Percentiles rank a stretch among this genome's conserved stretches.
These are phyloP conservation scores for Tetrax tetrax DNA, from an alignment of 2,113 vertebrate species.

Conservation along the genomic window DNA sequence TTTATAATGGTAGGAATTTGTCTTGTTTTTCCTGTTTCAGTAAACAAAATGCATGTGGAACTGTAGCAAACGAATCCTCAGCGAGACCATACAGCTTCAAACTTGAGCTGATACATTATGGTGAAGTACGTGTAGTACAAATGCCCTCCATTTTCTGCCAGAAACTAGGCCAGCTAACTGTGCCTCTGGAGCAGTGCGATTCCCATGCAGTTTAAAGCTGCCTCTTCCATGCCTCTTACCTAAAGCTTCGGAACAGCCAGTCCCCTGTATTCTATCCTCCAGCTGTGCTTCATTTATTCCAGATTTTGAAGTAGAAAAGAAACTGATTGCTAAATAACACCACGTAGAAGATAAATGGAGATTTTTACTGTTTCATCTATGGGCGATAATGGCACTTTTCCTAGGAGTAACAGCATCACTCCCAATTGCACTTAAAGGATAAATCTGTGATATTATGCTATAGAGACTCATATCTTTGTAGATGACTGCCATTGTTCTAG, in stretches of 20 bases:
- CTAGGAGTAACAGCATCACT: neutral
- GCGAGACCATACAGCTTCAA: neutral
- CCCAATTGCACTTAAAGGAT: neutral
- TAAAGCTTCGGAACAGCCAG: neutral
- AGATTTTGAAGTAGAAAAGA: slow-evolving; percentile 17
- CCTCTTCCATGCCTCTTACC: neutral
- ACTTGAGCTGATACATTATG: neutral
- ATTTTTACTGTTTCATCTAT: slow-evolving; percentile 33
- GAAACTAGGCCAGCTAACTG: neutral
- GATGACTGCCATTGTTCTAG: slow-evolving; percentile 1
- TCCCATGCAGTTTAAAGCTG: neutral
- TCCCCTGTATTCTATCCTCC: neutral
- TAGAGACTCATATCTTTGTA: neutral
- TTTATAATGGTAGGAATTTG: neutral
- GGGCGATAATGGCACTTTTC: neutral
- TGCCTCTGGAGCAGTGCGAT: neutral
- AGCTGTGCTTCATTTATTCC: slow-evolving; percentile 16
- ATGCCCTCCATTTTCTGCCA: neutral
- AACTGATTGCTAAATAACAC: slow-evolving; percentile 39
- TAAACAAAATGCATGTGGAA: neutral
- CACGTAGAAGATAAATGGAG: neutral
- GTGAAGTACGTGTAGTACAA: neutral
- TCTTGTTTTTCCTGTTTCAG: neutral
- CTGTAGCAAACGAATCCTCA: neutral
- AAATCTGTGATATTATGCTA: slow-evolving; percentile 20